These are phyloP conservation scores for Sminthurinus aureus DNA, from an alignment of 2,888 invertebrate genomes.

Conservation along the genomic window DNA sequence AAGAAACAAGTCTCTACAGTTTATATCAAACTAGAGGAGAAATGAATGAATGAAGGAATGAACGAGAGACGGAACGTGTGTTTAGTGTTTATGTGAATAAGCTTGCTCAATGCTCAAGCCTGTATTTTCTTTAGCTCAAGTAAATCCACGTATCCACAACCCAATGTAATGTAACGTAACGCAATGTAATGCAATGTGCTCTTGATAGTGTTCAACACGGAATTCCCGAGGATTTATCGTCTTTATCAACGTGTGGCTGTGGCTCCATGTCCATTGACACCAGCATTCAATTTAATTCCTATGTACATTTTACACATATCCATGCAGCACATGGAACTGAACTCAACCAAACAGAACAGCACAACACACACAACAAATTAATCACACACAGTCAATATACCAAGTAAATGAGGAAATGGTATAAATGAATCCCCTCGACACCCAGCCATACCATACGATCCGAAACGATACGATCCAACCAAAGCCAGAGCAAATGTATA, in stretches of 20 bases:
- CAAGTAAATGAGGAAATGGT: background rate
- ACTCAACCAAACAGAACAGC: background rate
- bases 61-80: background rate
- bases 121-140: background rate
- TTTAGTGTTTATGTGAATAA: background rate
- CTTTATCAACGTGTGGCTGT: conserved; percentile 16
- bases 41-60: too few species aligned
- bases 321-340: background rate
- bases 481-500: background rate
- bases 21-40: background rate
- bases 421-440: background rate
- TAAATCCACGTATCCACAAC: background rate
- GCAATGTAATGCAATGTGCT: background rate
- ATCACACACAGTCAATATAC: conserved; percentile 16
- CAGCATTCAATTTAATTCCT: conserved; percentile 19
- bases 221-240: conserved; percentile 15
- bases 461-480: too few species aligned
- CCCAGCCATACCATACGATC: background rate
- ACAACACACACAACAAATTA: conserved; percentile 11
- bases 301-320: background rate
- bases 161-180: background rate
- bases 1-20: background rate
- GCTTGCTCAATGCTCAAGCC: background rate
- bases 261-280: conserved; percentile 11
- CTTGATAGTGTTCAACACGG: conserved; percentile 9